Conservation (phyloP, 2,113 vertebrate genomes). For the Acrocephalus kingi region DNA sequence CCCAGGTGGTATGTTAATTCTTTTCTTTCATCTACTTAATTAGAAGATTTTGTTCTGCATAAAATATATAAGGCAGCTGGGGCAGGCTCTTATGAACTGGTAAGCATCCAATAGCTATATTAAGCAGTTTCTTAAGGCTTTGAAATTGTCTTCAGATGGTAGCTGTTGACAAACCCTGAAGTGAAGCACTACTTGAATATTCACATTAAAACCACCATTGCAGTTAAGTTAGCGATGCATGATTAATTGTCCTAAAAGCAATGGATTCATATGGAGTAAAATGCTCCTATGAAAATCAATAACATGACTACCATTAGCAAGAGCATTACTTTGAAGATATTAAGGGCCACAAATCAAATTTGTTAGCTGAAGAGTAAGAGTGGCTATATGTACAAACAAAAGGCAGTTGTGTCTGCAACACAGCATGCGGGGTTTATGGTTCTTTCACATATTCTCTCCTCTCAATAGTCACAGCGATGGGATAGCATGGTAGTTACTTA, state of each 20-base stretch:
- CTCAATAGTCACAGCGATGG: not conserved
- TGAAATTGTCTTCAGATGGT: slow-evolving; percentile 38
- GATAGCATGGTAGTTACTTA: not conserved
- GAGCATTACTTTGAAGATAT: slow-evolving; percentile 63
- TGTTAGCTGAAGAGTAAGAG: slow-evolving; percentile 41
- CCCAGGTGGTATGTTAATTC: slow-evolving; percentile 55
- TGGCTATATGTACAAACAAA: slow-evolving; percentile 15
- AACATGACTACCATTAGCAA: slow-evolving; percentile 69
- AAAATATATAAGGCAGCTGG: slow-evolving; percentile 37
- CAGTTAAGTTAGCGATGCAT: not conserved
- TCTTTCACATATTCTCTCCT: not conserved
- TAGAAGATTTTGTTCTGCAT: slow-evolving; percentile 39
- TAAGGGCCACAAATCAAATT: slow-evolving; percentile 67
- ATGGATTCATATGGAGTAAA: slow-evolving; percentile 54
- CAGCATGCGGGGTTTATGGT: not conserved
- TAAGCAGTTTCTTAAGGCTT: slow-evolving; percentile 41
- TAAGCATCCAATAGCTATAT: slow-evolving; percentile 46
- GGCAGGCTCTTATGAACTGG: slow-evolving; percentile 47
- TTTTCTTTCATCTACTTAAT: slow-evolving; percentile 65
- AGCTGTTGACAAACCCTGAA: slow-evolving; percentile 44
- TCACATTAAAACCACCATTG: slow-evolving; percentile 27
- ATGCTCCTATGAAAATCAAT: slow-evolving; percentile 74
- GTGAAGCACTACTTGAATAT: slow-evolving; percentile 41
- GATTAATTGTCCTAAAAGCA: slow-evolving; percentile 62
- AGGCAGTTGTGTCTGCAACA: not conserved